Evolutionary conservation across 2,797 vertebrate genomes (phyloP), one percentile per base, ranked within the genome.

Genomic region (Gambelia wislizenii): DNA sequence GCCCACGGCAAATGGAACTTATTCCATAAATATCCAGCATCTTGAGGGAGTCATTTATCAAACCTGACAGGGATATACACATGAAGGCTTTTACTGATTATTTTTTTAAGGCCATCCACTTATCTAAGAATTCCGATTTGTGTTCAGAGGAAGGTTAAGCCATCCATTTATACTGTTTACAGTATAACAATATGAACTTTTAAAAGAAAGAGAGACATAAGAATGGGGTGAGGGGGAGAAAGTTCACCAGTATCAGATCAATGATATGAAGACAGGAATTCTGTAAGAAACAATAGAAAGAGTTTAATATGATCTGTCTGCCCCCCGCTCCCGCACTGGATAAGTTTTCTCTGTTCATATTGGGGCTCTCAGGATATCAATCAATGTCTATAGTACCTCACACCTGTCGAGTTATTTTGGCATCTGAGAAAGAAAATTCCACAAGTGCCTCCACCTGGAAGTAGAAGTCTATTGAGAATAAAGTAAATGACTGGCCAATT

Each of bases 51-150:
- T 81, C 91, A 94, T 96, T 96, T 92, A 92, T 96, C 95, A 96
- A 7, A 27, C 77, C 86, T 93, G 94, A 89, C 88, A 95, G 90
- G 83, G 93, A 94, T 90, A 94, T 94, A 91, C 88, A 93, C 88
- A 92, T 87, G 88, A 95, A 95, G 87, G 83, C 93, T 91, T 93
- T 95, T 92, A 88, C 89, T 92, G 91, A 94, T 89, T 89, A 94
- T 92, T 93, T 44, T 91, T 93, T 92, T 90, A 82, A 88, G 85
- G 22, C 75, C 87, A 90, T 94, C 91, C 92, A 96, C 91, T 96
- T 95, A 95, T 95, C 93, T 96, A 92, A 93, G 94, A 70, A 94
- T 94, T 94, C 92, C 91, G 85, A 91, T 95, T 96, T 94, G 89
- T 86, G 76, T 90, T 94, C 52, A 92, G 86, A 91, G 88, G 94